Conservation (phyloP, 1,140 invertebrate genomes). For the Drosophila melanica region DNA sequence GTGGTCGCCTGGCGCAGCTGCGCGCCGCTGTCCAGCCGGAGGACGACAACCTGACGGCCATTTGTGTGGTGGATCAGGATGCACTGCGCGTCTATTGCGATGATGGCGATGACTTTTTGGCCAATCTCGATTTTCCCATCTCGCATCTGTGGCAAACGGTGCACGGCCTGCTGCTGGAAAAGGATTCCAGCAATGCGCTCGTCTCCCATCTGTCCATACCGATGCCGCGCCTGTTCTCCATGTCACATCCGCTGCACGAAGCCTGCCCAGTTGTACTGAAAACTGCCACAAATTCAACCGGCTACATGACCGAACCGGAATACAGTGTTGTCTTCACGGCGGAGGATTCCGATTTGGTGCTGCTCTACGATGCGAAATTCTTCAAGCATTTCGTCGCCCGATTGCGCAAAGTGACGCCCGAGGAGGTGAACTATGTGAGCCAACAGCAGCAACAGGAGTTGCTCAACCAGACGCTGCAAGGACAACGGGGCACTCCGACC, state of each 20-base stretch:
- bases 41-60: slow-evolving; percentile 65
- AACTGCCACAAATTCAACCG: slow-evolving; percentile 74
- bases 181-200: slow-evolving; percentile 84
- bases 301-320: slow-evolving; percentile 87
- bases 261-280: slow-evolving; percentile 92
- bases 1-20: slow-evolving; percentile 84
- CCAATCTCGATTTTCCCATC: slow-evolving; percentile 93
- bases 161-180: slow-evolving; percentile 91
- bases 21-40: slow-evolving; percentile 50
- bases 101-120: slow-evolving; percentile 92
- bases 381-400: slow-evolving; percentile 93
- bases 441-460: slow-evolving; percentile 63
- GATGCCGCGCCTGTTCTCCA: slow-evolving; percentile 90
- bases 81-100: slow-evolving; percentile 91
- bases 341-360: slow-evolving; percentile 87
- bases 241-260: slow-evolving; percentile 95
- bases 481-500: slow-evolving; percentile 19
- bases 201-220: slow-evolving; percentile 73
- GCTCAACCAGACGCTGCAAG: slow-evolving; percentile 48
- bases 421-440: slow-evolving; percentile 87
- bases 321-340: slow-evolving; percentile 87
- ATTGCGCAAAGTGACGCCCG: slow-evolving; percentile 89
- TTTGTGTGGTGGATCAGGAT: slow-evolving; percentile 86
- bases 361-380: slow-evolving; percentile 91
- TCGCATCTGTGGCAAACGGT: slow-evolving; percentile 90